A percentile compares a stretch with the other conserved stretches of the same genome.
phyloP scores from a whole-genome alignment of 2,113 vertebrate species.

The Erpornis zantholeuca region DNA sequence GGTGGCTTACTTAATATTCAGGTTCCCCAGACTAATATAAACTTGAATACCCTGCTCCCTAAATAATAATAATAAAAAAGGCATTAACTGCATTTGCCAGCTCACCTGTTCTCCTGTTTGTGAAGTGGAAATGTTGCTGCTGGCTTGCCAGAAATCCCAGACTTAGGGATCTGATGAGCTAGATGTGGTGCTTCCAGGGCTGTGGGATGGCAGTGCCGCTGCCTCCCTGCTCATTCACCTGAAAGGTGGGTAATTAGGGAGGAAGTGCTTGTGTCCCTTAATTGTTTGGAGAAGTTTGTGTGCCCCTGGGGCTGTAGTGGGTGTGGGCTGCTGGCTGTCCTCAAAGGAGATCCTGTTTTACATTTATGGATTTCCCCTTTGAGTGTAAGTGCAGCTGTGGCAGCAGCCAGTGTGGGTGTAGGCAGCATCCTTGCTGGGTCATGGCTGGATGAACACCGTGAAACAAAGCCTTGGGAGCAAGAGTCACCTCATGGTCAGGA shows the following conservation, averaged over 20 bases:
- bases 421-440: not conserved
- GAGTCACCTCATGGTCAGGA: not conserved
- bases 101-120: not conserved
- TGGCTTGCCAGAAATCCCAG: not conserved
- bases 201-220: not conserved
- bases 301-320: fast-evolving
- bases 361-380: no score
- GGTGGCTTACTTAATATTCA: not conserved
- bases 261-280: not conserved
- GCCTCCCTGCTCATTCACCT: fast-evolving
- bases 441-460: not conserved
- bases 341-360: not conserved
- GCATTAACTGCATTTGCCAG: not conserved
- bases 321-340: not conserved
- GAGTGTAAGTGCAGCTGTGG: no score
- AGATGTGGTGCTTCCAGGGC: not conserved
- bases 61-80: not conserved
- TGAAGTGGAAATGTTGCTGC: not conserved
- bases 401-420: no score
- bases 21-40: not conserved
- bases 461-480: not conserved
- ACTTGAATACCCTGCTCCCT: not conserved
- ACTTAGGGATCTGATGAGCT: not conserved
- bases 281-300: not conserved
- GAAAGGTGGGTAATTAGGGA: not conserved